Evolutionary conservation across 2,113 vertebrate species (phyloP).

Genomic region (Hydropotes inermis): DNA sequence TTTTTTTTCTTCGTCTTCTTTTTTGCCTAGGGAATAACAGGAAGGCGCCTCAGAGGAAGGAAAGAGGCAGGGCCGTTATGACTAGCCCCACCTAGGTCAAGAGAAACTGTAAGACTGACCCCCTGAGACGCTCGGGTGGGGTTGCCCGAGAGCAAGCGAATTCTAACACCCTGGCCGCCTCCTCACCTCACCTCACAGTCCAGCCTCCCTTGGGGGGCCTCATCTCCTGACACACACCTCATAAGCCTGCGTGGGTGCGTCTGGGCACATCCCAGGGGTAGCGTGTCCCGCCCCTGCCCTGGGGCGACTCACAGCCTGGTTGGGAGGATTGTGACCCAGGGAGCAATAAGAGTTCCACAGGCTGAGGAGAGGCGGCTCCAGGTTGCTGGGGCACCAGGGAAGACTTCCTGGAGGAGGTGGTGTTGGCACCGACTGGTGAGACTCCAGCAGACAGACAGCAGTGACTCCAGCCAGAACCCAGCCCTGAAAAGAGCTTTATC

Average conservation of each 20-base stretch:
- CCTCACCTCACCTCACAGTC: not conserved
- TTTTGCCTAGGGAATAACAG: not conserved
- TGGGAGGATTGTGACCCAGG: not conserved
- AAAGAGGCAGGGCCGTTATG: not conserved
- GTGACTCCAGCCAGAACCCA: not conserved
- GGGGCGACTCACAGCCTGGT: not conserved
- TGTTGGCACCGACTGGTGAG: not conserved
- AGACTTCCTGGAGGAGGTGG: not conserved
- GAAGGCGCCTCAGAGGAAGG: not conserved
- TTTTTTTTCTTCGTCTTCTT: too few species aligned
- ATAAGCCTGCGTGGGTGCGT: fast-evolving
- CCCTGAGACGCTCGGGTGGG: not conserved
- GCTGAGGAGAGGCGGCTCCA: not conserved
- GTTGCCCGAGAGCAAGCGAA: not conserved
- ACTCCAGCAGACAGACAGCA: not conserved
- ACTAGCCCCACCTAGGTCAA: not conserved
- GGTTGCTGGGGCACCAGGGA: not conserved
- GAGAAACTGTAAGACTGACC: not conserved
- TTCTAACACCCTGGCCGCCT: not conserved
- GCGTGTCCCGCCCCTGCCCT: not conserved
- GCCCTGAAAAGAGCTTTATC: not conserved
- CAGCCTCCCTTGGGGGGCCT: not conserved
- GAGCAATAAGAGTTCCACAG: not conserved
- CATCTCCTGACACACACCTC: fast-evolving
- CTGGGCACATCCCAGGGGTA: not conserved